Evolutionary conservation across 2,113 vertebrate species (phyloP).

Genomic region (Plotosus lineatus): DNA sequence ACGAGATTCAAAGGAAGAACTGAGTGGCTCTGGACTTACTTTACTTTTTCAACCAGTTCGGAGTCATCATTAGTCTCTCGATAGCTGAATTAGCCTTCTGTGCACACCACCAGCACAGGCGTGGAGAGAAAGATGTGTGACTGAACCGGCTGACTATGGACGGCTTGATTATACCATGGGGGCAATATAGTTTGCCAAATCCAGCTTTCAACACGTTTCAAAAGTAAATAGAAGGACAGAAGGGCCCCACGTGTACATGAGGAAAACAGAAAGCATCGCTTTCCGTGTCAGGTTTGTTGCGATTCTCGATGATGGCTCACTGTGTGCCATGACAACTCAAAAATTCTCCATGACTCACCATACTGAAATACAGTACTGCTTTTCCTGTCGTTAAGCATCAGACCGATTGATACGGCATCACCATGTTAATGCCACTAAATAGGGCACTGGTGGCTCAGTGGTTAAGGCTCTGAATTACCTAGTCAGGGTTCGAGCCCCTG

Average conservation of each 20-base stretch:
- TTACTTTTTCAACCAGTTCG: neutral
- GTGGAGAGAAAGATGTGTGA: too few species aligned
- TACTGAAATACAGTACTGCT: too few species aligned
- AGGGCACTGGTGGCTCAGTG: too few species aligned
- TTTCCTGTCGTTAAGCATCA: too few species aligned
- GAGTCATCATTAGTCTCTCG: too few species aligned
- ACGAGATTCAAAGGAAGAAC: neutral
- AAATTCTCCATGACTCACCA: neutral
- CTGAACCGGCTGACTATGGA: too few species aligned
- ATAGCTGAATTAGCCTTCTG: too few species aligned
- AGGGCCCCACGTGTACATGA: neutral
- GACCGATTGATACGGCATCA: too few species aligned
- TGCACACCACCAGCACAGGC: too few species aligned
- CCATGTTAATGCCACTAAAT: too few species aligned
- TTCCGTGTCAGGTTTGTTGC: neutral
- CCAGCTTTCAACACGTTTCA: neutral
- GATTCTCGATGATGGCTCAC: neutral
- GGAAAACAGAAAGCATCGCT: neutral
- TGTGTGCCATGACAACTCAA: neutral
- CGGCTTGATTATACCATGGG: neutral
- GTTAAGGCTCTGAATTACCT: too few species aligned
- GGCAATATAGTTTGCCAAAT: neutral
- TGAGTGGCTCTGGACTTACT: neutral
- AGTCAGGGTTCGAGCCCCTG: too few species aligned
- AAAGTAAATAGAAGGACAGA: neutral